phyloP scores from a whole-genome alignment of 2,113 vertebrate species.

The Plecotus auritus region DNA sequence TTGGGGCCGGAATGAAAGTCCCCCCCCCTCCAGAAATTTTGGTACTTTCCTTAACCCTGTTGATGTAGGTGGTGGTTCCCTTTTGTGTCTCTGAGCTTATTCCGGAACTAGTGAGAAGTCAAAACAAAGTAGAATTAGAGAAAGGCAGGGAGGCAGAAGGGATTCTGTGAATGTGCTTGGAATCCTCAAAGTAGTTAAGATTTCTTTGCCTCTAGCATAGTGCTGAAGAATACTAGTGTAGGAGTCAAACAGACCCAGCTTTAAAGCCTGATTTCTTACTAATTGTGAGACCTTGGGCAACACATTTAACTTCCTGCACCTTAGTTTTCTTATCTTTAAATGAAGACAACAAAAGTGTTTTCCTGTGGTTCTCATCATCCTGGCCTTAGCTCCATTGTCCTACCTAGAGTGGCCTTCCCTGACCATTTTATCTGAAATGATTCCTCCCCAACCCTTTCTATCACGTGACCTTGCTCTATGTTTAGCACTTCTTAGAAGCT shows the following conservation, averaged over 20 bases:
- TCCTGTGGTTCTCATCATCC: background rate
- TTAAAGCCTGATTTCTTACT: background rate
- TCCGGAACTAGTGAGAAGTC: background rate
- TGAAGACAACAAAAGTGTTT: background rate
- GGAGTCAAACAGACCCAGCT: background rate
- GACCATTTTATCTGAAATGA: background rate
- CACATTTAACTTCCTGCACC: background rate
- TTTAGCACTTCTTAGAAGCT: background rate
- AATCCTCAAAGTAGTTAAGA: background rate
- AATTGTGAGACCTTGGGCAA: background rate
- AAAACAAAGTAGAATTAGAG: background rate
- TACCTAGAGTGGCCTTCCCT: background rate
- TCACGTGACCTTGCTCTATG: background rate
- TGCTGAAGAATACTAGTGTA: background rate
- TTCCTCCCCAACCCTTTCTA: background rate
- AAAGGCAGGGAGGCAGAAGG: background rate
- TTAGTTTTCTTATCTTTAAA: slow-evolving; percentile 43
- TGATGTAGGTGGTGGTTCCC: background rate
- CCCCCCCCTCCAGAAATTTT: background rate
- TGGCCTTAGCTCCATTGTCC: background rate
- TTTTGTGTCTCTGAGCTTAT: background rate
- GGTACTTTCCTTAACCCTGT: slow-evolving; percentile 20
- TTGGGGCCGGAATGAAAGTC: background rate
- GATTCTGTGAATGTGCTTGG: background rate
- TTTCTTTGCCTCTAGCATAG: background rate